phyloP scores from a whole-genome alignment of 2,113 vertebrate genomes.

The Cavia aperea region DNA sequence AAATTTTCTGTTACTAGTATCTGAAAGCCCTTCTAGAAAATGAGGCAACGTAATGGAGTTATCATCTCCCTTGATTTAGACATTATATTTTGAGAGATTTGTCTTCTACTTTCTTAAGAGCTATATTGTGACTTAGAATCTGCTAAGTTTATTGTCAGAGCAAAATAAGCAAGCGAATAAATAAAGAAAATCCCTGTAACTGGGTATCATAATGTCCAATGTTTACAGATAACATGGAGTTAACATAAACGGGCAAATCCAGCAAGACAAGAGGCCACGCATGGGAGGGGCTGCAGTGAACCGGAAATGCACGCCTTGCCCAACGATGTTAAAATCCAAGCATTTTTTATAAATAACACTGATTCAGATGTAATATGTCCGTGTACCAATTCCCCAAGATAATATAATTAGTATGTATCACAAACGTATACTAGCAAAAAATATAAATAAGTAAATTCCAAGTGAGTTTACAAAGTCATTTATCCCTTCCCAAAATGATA shows the following conservation, averaged over 20 bases:
- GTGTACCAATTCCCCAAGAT: neutral
- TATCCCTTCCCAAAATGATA: neutral
- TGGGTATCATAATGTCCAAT: neutral
- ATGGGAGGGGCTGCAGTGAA: neutral
- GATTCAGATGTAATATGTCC: neutral
- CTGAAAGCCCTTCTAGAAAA: neutral
- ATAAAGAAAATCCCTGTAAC: neutral
- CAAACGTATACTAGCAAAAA: neutral
- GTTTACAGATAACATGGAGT: neutral
- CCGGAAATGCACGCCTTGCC: neutral
- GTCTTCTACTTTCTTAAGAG: neutral
- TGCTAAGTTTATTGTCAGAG: neutral
- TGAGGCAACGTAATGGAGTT: neutral
- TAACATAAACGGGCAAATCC: neutral
- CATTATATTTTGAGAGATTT: neutral
- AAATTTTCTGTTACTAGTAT: neutral
- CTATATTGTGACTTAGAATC: neutral
- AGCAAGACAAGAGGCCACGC: neutral
- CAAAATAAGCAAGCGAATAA: constrained; percentile 2
- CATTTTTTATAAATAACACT: neutral
- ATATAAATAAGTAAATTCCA: neutral
- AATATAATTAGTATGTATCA: neutral
- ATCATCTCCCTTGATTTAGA: neutral
- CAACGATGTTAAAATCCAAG: neutral
- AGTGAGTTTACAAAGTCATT: neutral